phyloP scores from a whole-genome alignment of 1,140 invertebrate genomes.

The Aporrectodea caliginosa region DNA sequence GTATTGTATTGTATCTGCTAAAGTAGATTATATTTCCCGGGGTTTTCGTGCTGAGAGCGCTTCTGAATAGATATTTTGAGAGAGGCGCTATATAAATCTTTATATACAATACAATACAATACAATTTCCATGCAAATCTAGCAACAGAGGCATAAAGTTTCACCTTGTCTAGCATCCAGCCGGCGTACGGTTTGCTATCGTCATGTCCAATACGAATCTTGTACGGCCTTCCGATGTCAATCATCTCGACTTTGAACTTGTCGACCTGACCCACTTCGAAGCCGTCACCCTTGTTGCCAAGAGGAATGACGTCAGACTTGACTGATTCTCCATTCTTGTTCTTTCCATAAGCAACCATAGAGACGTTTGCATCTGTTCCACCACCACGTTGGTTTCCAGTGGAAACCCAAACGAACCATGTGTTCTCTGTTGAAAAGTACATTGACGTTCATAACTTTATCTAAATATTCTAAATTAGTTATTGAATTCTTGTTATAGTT shows the following conservation, averaged over 20 bases:
- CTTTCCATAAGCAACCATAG: slow-evolving; percentile 52
- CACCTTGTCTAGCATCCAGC: slow-evolving; percentile 54
- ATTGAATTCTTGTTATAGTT: no score
- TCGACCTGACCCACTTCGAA: slow-evolving; percentile 53
- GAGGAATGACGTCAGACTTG: slow-evolving; percentile 50
- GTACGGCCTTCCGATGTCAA: slow-evolving; percentile 50
- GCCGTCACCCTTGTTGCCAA: slow-evolving; percentile 48
- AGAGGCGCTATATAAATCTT: no score
- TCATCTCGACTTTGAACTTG: slow-evolving; percentile 48
- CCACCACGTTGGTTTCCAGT: slow-evolving; percentile 50
- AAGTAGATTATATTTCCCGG: no score
- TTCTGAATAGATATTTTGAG: no score
- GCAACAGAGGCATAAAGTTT: no score
- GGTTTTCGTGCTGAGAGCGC: no score
- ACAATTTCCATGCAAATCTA: no score
- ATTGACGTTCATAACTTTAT: no score
- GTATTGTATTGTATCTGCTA: no score
- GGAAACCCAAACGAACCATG: slow-evolving; percentile 50
- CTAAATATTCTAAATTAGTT: no score
- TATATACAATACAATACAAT: no score
- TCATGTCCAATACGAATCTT: slow-evolving; percentile 55
- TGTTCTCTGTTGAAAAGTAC: slow-evolving; percentile 38
- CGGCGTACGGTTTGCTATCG: slow-evolving; percentile 44
- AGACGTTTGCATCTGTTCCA: slow-evolving; percentile 55
- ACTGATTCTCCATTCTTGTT: slow-evolving; percentile 43